Base-by-base conservation (phyloP, 2,113 vertebrate genomes). In the Vicugna pacos region DNA sequence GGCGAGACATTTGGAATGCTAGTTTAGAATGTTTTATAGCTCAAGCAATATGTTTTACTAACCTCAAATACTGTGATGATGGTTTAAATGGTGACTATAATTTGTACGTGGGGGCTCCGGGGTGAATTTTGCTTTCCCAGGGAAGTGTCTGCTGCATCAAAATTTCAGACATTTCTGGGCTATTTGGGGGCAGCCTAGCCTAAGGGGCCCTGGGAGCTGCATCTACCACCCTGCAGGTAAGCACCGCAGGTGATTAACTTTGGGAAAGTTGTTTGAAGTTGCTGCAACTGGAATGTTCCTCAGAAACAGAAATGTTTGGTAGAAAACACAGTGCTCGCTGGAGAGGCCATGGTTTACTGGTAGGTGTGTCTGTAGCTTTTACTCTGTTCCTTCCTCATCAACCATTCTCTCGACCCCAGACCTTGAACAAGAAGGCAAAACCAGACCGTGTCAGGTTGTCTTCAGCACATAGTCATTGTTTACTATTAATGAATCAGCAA, bases 21-120 rank as follows among this genome's bases (percentile, higher is more conserved):
- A 98, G 98, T 99, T 99, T 98, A 99, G 99, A 98, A 98, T 99
- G 99, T 98, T 99, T 99, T 99, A 99, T 99, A 98, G 99, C 98
- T 98, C 97, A 94, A 98, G 98, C 98, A 99, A 98, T 99, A 99
- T 99, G 99, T 99, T 99, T 99, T 98, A 98, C 98, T 98, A 99
- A 99, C 98, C 98, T 99, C 99, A 98, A 98, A 98, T 98, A 98
- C 98, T 96, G 97, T 98, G 98, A 98, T 98, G 98, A 99, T 98
- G 98, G 98, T 98, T 99, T 98, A 98, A 98, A 98, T 98, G 98
- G 98, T 97, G 97, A 98, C 98, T 98, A 98, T 98, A 98, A 98
- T 98, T 98, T 98, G 98, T 98, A 98, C 81, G 6, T 97, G 94
- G 96, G 97, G 98, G 98, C 98, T 97, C 97, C 96, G 88, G 97